Evolutionary conservation across 2,797 vertebrate genomes (phyloP), one percentile per base, ranked within the genome.

Genomic region (Coregonus ussuriensis): DNA sequence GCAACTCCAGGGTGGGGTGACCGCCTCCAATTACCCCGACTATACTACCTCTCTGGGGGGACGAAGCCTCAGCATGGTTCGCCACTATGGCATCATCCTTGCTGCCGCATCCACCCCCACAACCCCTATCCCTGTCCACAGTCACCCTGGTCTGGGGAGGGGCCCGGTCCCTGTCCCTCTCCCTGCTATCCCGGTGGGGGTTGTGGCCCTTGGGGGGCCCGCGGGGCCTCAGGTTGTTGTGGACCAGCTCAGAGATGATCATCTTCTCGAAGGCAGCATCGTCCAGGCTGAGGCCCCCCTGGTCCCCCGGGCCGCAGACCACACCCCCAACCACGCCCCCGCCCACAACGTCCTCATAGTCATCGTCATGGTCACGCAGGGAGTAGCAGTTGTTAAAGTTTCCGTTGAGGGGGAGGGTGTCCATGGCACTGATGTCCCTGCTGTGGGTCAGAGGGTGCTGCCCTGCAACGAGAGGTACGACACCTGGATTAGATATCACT

Each of bases 341-440:
- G 0, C 41, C 59, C 59, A 63, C 59, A 77, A 97, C 92, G 0
- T 94, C 91, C 63, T 93, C 91, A 66, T 96, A 95, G 6, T 93
- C 94, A 81, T 98, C 98, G 92, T 97, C 96, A 75, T 97, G 96
- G 6, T 97, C 96, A 80, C 96, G 96, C 93, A 97, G 92, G 29
- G 98, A 98, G 93, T 99, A 99, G 95, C 98, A 99, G 94, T 98
- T 99, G 96, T 98, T 99, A 92, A 99, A 99, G 91, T 99, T 99
- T 95, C 97, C 98, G 91, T 99, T 99, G 95, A 99, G 98, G 93
- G 98, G 98, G 92, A 99, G 97, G 93, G 98, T 99, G 96, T 99
- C 98, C 98, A 99, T 99, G 93, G 97, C 95, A 91, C 97, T 98
- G 95, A 97, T 96, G 95, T 98, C 98, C 95, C 96, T 96, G 96